These are phyloP conservation scores for Rhynchophorus ferrugineus DNA, from an alignment of 1,140 invertebrate genomes.

Conservation along the genomic window DNA sequence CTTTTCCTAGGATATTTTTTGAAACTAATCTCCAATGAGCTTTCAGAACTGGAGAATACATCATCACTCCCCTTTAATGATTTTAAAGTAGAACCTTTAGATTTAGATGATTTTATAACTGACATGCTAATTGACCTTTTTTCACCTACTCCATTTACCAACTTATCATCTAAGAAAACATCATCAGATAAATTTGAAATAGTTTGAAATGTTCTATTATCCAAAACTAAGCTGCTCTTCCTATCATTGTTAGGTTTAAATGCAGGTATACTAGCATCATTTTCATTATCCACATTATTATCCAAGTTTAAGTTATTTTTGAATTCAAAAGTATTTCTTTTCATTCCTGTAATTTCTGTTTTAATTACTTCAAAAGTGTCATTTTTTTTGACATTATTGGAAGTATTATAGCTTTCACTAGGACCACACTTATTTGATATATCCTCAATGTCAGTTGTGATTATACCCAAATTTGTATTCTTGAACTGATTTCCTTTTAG, in stretches of 20 bases:
- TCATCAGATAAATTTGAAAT: background rate
- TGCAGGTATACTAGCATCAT: too few species aligned
- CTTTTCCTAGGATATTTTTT: background rate
- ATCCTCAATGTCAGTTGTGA: background rate
- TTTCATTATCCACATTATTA: too few species aligned
- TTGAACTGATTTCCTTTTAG: background rate
- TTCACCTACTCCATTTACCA: background rate
- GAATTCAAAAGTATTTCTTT: background rate
- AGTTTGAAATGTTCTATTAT: background rate
- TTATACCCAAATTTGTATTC: background rate
- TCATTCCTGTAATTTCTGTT: background rate
- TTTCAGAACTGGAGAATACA: background rate
- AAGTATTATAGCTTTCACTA: background rate
- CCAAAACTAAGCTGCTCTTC: background rate
- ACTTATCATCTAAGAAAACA: background rate
- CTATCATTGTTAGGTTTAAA: too few species aligned
- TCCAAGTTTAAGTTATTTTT: background rate
- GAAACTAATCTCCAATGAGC: background rate
- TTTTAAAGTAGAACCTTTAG: background rate
- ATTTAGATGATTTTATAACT: background rate
- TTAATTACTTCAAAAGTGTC: background rate
- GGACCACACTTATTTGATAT: background rate
- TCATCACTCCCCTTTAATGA: background rate
- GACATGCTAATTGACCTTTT: background rate
- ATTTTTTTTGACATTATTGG: background rate